A percentile compares a stretch with the other conserved stretches of the same genome.
Conservation (phyloP, 2,113 vertebrate species). For the Macrotus californicus region DNA sequence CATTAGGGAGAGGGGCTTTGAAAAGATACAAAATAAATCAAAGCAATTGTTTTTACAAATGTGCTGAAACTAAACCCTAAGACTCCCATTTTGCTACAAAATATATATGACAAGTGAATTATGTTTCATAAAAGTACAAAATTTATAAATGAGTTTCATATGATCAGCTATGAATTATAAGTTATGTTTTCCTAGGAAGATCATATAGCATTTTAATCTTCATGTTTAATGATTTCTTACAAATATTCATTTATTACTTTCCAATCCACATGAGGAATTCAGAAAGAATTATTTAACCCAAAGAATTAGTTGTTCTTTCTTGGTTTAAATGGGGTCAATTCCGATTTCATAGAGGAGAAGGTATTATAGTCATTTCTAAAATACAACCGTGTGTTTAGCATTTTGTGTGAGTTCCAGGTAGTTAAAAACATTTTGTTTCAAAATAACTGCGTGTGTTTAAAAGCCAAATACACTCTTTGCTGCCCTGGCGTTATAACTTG, state of each 20-base stretch:
- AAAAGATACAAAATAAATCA: not conserved
- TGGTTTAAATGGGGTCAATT: not conserved
- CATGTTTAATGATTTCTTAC: slow-evolving; percentile 40
- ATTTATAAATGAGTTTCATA: slow-evolving; percentile 40
- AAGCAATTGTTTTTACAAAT: not conserved
- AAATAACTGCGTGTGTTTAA: not conserved
- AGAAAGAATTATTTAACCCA: not conserved
- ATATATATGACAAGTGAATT: not conserved
- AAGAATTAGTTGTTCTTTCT: not conserved
- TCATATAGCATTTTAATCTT: not conserved
- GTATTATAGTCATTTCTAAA: slow-evolving; percentile 12
- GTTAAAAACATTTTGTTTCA: slow-evolving; percentile 1
- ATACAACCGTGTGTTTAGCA: not conserved
- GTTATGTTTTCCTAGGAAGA: not conserved
- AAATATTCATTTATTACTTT: not conserved
- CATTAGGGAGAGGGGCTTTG: not conserved
- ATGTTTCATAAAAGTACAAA: slow-evolving; percentile 53
- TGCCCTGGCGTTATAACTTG: not conserved
- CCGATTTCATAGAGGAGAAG: not conserved
- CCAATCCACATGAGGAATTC: not conserved
- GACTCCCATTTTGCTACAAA: not conserved
- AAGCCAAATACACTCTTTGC: not conserved
- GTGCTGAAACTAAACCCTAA: not conserved
- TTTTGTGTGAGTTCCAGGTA: not conserved
- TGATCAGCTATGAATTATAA: not conserved